Conservation (phyloP, 2,113 vertebrate genomes). For the Hiodon alosoides region DNA sequence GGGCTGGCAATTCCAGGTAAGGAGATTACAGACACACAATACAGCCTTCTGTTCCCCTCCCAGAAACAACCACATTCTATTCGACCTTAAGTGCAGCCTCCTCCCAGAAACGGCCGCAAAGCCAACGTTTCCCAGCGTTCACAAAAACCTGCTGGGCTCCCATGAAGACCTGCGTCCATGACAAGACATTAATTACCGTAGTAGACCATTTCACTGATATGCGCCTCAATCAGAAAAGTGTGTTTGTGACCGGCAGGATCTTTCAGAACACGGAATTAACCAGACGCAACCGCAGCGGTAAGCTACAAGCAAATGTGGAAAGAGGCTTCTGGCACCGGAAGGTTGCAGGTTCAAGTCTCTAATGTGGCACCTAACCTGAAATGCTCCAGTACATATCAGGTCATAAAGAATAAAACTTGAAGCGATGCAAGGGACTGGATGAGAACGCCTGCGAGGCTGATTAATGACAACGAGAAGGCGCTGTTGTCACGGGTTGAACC, state of each 20-base stretch:
- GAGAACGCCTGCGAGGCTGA: no score
- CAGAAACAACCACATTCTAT: constrained; percentile 19
- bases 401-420: no score
- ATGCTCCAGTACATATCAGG: no score
- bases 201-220: not conserved
- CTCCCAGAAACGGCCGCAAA: constrained; percentile 12
- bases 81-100: constrained; percentile 12
- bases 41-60: constrained; percentile 65
- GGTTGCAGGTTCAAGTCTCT: no score
- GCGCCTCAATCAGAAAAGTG: not conserved
- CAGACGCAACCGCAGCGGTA: constrained; percentile 1
- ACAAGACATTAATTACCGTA: not conserved
- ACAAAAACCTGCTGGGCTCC: constrained; percentile 4
- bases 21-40: constrained; percentile 73
- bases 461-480: no score
- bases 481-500: no score
- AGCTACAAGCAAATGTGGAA: not conserved
- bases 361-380: no score
- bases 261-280: constrained; percentile 1
- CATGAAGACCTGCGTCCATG: not conserved
- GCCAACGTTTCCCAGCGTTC: not conserved
- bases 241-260: not conserved
- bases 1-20: constrained; percentile 67
- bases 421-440: no score
- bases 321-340: no score